phyloP scores from a whole-genome alignment of 2,888 invertebrate genomes.

The Nemapogon koenigi region DNA sequence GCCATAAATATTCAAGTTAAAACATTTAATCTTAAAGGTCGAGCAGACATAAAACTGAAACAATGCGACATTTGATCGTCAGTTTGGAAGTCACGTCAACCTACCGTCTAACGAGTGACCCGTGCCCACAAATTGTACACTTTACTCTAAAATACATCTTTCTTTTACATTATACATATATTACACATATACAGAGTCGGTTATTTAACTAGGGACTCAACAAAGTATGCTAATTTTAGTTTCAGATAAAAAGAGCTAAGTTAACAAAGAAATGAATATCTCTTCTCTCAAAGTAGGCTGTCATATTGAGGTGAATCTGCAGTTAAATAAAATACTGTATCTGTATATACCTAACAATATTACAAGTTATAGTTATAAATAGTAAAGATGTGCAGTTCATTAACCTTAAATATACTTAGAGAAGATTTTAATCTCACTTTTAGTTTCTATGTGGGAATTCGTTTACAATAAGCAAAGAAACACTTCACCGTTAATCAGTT shows the following conservation, averaged over 20 bases:
- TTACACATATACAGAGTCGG: no score
- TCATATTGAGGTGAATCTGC: no score
- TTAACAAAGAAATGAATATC: no score
- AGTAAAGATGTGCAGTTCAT: no score
- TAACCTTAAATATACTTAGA: constrained; percentile 36
- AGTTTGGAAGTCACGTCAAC: constrained; percentile 36
- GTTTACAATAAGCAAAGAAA: constrained; percentile 24
- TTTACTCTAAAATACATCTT: constrained; percentile 56
- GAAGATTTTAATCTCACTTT: constrained; percentile 52
- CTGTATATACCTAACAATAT: no score
- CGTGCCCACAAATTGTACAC: constrained; percentile 59
- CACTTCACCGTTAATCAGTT: constrained; percentile 7
- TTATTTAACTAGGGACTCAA: no score
- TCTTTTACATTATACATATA: constrained; percentile 50
- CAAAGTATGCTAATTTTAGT: no score
- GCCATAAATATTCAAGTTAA: constrained; percentile 50
- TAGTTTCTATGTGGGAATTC: constrained; percentile 44
- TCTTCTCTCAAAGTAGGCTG: no score
- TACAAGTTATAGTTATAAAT: no score
- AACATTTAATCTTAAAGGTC: constrained; percentile 49
- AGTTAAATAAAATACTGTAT: no score
- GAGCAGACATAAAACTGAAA: constrained; percentile 52
- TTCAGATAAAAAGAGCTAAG: no score
- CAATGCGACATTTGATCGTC: constrained; percentile 49
- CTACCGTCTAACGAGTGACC: constrained; percentile 48